These are phyloP conservation scores for Ascidia mentula DNA, from an alignment of 23 tunicate genomes.

Conservation along the genomic window DNA sequence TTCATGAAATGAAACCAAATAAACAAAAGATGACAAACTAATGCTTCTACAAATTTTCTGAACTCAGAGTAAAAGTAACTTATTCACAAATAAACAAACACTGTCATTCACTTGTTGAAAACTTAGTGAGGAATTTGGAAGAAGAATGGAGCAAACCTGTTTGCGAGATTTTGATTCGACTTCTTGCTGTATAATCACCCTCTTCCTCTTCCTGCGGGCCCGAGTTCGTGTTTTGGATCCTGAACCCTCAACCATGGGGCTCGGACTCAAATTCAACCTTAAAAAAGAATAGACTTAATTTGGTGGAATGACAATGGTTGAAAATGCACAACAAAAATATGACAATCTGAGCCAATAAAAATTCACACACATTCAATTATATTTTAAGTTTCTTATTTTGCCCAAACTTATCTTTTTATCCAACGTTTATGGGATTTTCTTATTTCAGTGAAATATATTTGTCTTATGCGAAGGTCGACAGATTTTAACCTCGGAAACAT, in stretches of 20 bases:
- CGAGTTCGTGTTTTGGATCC: slow-evolving; percentile 64
- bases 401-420: too few species aligned
- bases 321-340: not conserved
- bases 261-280: slow-evolving; percentile 66
- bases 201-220: slow-evolving; percentile 64
- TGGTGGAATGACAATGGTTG: not conserved
- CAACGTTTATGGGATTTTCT: too few species aligned
- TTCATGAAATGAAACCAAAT: not conserved
- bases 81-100: too few species aligned
- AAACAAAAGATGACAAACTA: not conserved
- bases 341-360: not conserved
- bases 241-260: slow-evolving; percentile 39
- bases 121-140: not conserved
- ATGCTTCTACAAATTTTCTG: too few species aligned
- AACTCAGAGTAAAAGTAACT: too few species aligned
- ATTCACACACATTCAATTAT: not conserved
- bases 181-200: slow-evolving; percentile 30
- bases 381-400: not conserved
- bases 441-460: too few species aligned
- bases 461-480: too few species aligned
- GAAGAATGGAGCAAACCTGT: slow-evolving; percentile 23
- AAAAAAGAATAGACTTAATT: not conserved
- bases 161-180: slow-evolving; percentile 30
- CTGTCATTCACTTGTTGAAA: not conserved
- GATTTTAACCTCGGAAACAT: too few species aligned